phyloP scores from a whole-genome alignment of 2,797 vertebrate species.

The Coilia nasus region DNA sequence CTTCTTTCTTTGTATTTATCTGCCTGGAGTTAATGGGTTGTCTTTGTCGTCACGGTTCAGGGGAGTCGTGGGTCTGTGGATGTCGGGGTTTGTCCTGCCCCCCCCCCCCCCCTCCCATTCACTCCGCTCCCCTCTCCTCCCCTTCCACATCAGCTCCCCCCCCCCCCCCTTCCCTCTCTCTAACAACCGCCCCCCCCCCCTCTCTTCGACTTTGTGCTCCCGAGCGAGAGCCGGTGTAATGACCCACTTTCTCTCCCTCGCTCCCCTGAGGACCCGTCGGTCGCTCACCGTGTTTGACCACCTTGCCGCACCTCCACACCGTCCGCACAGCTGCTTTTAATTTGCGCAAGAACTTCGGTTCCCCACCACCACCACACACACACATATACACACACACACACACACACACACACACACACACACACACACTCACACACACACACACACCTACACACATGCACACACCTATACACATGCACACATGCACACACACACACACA shows the following conservation, averaged over 20 bases:
- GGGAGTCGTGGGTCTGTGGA: constrained; percentile 49
- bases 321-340: constrained; percentile 75
- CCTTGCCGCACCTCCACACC: constrained; percentile 69
- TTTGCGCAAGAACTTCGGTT: constrained; percentile 68
- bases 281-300: constrained; percentile 76
- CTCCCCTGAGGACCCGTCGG: constrained; percentile 64
- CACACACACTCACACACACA: background rate
- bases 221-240: constrained; percentile 70
- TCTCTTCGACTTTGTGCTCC: constrained; percentile 31
- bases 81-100: constrained; percentile 54
- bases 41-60: constrained; percentile 46
- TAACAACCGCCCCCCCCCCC: no score
- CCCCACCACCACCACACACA: background rate
- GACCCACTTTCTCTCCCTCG: constrained; percentile 73
- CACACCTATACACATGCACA: background rate
- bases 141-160: no score
- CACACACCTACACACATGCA: background rate
- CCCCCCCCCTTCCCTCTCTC: background rate
- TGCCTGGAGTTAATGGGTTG: constrained; percentile 54
- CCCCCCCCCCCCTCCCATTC: constrained; percentile 42
- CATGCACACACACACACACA: no score
- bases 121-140: no score
- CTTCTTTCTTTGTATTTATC: constrained; percentile 59
- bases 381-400: background rate
- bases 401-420: background rate